These are phyloP conservation scores for Mus musculus DNA, from an alignment of 2,113 vertebrate species.

Conservation along the genomic window DNA sequence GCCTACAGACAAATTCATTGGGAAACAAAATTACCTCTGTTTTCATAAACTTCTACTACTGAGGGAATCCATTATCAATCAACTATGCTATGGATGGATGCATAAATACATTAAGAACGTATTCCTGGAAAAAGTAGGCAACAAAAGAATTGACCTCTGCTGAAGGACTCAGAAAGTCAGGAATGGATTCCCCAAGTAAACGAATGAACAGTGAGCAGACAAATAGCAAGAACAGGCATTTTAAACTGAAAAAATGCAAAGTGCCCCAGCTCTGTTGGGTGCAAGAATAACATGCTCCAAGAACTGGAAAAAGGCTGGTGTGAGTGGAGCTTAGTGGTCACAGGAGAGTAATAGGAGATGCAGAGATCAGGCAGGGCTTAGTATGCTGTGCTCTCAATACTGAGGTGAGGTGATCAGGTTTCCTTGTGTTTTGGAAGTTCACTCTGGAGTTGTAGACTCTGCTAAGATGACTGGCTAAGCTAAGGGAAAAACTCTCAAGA, in stretches of 20 bases:
- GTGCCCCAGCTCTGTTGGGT: not conserved
- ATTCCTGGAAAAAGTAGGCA: not conserved
- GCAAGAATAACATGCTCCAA: not conserved
- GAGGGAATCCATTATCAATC: not conserved
- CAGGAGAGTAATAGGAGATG: not conserved
- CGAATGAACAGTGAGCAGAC: not conserved
- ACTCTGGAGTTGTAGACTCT: not conserved
- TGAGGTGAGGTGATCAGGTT: not conserved
- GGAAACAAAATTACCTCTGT: slow-evolving; percentile 47
- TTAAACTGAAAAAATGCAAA: not conserved
- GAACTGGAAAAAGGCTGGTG: not conserved
- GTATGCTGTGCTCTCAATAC: not conserved
- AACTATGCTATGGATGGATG: slow-evolving; percentile 11
- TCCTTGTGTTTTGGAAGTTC: not conserved
- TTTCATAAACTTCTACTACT: slow-evolving; percentile 19
- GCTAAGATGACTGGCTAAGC: not conserved
- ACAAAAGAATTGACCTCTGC: slow-evolving; percentile 18
- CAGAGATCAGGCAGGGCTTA: not conserved
- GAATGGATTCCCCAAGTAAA: slow-evolving; percentile 18
- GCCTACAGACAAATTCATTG: not conserved
- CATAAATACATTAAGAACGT: slow-evolving; percentile 14
- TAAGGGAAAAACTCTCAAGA: slow-evolving; percentile 37
- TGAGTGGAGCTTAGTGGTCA: not conserved
- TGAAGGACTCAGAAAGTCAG: not conserved
- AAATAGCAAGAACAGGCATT: not conserved